Base-by-base conservation (phyloP, 2,797 vertebrate genomes). In the Fratercula arctica region DNA sequence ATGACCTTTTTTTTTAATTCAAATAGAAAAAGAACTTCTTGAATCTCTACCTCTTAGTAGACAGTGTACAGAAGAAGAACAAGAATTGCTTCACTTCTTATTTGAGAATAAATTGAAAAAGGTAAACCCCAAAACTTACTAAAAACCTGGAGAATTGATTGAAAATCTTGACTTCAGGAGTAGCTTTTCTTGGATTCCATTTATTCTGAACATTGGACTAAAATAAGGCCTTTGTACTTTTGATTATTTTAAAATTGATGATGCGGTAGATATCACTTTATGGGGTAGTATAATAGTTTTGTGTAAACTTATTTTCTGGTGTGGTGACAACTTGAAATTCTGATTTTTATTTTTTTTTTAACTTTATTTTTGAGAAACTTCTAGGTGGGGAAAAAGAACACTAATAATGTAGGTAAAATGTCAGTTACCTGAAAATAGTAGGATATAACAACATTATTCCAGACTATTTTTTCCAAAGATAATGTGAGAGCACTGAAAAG, bases 41-140 rank as follows among this genome's bases (percentile, higher is more conserved):
- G 98, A 98, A 74, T 98, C 98, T 78, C 97, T 98, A 94, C 98
- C 98, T 98, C 97, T 98, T 96, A 97, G 95, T 88, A 98, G 98
- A 95, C 99, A 99, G 43, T 99, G 99, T 96, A 98, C 98, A 4
- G 99, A 99, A 95, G 99, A 99, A 96, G 99, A 99, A 81, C 98
- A 99, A 93, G 99, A 99, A 96, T 98, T 99, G 76, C 98, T 99
- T 68, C 99, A 97, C 96, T 99, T 99, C 97, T 98, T 99, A 45
- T 99, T 99, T 98, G 99, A 99, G 96, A 99, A 99, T 97, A 99
- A 99, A 96, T 98, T 99, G 97, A 99, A 99, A 98, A 99, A 99
- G 99, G 99, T 99, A 98, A 88, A 76, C 63, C 46, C 9, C 37
- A 16, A 77, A 50, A 56, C 11, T 77, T 26, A 41, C 31, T 67